These are phyloP conservation scores for Prochilodus magdalenae DNA, from an alignment of 2,113 vertebrate genomes.

Conservation along the genomic window DNA sequence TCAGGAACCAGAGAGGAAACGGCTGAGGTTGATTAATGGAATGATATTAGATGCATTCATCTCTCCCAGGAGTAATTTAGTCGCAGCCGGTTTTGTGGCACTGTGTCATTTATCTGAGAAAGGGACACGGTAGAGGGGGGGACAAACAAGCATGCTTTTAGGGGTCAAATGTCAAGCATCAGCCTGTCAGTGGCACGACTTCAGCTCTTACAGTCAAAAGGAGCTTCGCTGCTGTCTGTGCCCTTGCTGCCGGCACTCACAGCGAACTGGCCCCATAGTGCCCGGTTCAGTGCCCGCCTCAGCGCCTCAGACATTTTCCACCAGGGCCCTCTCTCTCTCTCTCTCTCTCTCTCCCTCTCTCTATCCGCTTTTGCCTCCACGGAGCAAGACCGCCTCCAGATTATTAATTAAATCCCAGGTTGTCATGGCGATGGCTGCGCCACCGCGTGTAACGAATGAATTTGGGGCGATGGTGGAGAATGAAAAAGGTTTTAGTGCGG, in stretches of 20 bases:
- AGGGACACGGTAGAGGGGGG: too few relatives aligned
- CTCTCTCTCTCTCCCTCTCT: neutral
- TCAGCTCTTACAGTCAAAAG: neutral
- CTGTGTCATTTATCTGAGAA: too few relatives aligned
- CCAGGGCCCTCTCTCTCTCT: neutral
- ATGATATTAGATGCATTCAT: too few relatives aligned
- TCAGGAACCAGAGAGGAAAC: too few relatives aligned
- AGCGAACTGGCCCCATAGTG: neutral
- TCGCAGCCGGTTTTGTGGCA: too few relatives aligned
- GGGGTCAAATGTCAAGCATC: neutral
- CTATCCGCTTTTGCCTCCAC: neutral
- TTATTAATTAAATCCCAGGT: neutral
- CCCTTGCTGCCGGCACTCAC: neutral
- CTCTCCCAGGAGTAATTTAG: too few relatives aligned
- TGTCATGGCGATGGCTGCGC: neutral
- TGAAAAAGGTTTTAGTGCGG: conserved; percentile 13
- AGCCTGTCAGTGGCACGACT: neutral
- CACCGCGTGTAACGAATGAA: conserved; percentile 2
- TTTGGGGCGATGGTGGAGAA: neutral
- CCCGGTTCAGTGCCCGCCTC: neutral
- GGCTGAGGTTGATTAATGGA: too few relatives aligned
- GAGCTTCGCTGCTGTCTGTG: neutral
- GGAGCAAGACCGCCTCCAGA: neutral
- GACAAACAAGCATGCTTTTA: neutral
- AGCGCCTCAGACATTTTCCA: neutral